Percentiles rank a stretch among this genome's conserved stretches.
Conservation (phyloP, 1,140 invertebrate species). For the Macrobrachium nipponense region DNA sequence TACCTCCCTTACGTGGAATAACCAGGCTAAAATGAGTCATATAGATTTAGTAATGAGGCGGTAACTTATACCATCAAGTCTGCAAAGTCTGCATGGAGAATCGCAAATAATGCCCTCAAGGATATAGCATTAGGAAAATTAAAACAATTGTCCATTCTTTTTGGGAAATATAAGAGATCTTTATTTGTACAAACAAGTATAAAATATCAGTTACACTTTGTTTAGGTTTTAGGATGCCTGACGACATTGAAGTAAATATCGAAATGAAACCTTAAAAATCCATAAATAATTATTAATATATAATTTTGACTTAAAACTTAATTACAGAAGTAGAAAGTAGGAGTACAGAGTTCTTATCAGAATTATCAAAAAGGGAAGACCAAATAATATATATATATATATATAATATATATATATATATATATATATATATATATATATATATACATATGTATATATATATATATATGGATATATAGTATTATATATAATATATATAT, state of each 20-base stretch:
- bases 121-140: neutral
- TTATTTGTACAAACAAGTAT: constrained; percentile 62
- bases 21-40: too few relatives aligned
- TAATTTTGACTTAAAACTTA: neutral
- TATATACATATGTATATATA: too few relatives aligned
- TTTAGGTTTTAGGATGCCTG: constrained; percentile 30
- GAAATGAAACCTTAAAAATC: neutral
- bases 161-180: constrained; percentile 62
- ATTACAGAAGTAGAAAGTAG: neutral
- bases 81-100: too few relatives aligned
- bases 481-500: too few relatives aligned
- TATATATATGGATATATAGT: too few relatives aligned
- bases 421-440: too few relatives aligned
- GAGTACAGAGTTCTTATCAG: constrained; percentile 8
- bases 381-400: too few relatives aligned
- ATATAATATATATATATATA: too few relatives aligned
- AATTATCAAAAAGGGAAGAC: neutral
- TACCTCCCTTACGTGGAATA: too few relatives aligned
- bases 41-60: too few relatives aligned
- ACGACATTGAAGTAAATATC: constrained; percentile 29
- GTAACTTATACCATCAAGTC: too few relatives aligned
- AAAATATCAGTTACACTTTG: constrained; percentile 54
- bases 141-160: constrained; percentile 30
- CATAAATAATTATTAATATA: neutral
- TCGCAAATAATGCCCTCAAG: neutral